Percentiles rank a stretch among this genome's conserved stretches.
These are phyloP conservation scores for Brachionus manjavacas DNA, from an alignment of 1,140 invertebrate genomes.

Conservation along the genomic window DNA sequence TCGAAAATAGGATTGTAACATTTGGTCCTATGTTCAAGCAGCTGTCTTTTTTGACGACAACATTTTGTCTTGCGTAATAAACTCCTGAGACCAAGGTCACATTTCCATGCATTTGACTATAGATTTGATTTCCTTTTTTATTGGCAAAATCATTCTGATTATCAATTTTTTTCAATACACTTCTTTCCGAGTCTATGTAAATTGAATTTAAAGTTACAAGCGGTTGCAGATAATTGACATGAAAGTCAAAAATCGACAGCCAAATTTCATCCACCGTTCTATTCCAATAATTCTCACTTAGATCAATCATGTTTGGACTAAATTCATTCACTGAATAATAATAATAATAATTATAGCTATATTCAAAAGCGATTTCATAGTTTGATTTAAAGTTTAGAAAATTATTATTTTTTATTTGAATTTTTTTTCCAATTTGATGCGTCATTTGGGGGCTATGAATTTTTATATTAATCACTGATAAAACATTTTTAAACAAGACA, in stretches of 20 bases:
- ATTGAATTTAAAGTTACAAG: neutral
- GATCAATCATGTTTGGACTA: neutral
- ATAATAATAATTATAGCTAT: neutral
- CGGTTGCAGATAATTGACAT: neutral
- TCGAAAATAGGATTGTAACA: neutral
- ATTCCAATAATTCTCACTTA: neutral
- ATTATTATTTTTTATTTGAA: neutral
- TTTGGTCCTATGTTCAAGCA: neutral
- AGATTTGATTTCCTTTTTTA: neutral
- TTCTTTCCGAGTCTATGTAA: neutral
- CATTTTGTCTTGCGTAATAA: neutral
- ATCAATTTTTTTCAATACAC: neutral
- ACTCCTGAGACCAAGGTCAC: neutral
- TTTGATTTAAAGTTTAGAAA: neutral
- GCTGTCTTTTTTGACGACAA: neutral
- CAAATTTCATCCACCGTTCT: neutral
- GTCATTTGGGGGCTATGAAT: neutral
- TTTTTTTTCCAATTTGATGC: neutral
- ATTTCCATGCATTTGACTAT: neutral
- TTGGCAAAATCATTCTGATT: neutral
- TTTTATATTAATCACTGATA: neutral
- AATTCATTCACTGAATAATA: neutral
- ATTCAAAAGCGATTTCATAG: neutral
- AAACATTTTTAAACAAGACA: neutral
- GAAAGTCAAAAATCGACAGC: neutral